Percentiles rank a stretch among this genome's conserved stretches.
phyloP scores from a whole-genome alignment of 2,797 vertebrate species.

The Poecilia velifera region DNA sequence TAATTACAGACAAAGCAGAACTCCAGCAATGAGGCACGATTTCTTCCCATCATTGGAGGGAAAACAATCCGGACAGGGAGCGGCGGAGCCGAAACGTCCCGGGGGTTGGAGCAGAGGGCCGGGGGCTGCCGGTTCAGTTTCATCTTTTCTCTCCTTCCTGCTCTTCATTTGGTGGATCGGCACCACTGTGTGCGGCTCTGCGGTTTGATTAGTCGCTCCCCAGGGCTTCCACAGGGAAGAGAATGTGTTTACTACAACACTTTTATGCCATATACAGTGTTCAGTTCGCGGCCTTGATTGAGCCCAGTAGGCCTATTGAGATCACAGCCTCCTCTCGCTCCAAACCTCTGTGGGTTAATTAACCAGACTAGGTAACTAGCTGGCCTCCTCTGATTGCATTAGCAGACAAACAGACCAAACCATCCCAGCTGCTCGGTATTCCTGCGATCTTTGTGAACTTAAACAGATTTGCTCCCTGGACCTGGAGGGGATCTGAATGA shows the following conservation, averaged over 20 bases:
- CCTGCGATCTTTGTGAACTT: slow-evolving; percentile 19
- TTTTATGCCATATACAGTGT: slow-evolving; percentile 85
- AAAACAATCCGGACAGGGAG: slow-evolving; percentile 27
- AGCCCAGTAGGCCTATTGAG: slow-evolving; percentile 88
- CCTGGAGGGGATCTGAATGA: not conserved
- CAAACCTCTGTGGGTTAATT: slow-evolving; percentile 88
- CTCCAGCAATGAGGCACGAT: slow-evolving; percentile 14
- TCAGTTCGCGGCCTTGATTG: slow-evolving; percentile 86
- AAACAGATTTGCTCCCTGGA: slow-evolving; percentile 5
- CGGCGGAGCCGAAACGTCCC: slow-evolving; percentile 33
- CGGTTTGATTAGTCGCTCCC: slow-evolving; percentile 86
- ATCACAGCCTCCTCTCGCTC: slow-evolving; percentile 78
- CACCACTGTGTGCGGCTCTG: slow-evolving; percentile 67
- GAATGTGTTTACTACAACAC: slow-evolving; percentile 90
- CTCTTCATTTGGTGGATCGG: slow-evolving; percentile 43
- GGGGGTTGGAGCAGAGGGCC: slow-evolving; percentile 40
- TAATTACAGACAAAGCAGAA: slow-evolving; percentile 32
- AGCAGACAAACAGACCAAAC: slow-evolving; percentile 65
- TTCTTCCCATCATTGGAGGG: slow-evolving; percentile 38
- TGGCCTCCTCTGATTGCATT: slow-evolving; percentile 60
- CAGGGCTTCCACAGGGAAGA: slow-evolving; percentile 65
- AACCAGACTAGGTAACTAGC: slow-evolving; percentile 81
- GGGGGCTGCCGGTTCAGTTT: slow-evolving; percentile 24
- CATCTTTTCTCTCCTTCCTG: slow-evolving; percentile 32
- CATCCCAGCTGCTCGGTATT: slow-evolving; percentile 40